phyloP scores from a whole-genome alignment of 2,113 vertebrate species.

The Takifugu bimaculatus region DNA sequence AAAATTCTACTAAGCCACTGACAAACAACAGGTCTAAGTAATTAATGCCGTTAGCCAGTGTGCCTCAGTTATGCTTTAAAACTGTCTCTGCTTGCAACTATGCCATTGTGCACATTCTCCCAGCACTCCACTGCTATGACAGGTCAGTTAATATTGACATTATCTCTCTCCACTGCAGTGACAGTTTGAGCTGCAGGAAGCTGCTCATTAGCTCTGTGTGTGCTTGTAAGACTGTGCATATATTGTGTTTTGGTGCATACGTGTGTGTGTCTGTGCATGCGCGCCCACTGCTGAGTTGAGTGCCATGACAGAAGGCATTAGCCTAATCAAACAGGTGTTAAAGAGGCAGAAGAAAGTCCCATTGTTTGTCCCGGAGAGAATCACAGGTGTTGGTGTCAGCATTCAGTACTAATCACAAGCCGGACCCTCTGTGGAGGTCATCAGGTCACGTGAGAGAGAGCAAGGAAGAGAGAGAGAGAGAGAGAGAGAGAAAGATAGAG shows the following conservation, averaged over 20 bases:
- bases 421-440: too few relatives aligned
- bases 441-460: too few relatives aligned
- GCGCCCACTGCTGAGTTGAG: constrained; percentile 20
- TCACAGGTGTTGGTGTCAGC: constrained; percentile 49
- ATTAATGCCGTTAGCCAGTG: constrained; percentile 30
- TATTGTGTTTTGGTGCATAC: not conserved
- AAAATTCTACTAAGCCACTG: constrained; percentile 4
- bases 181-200: constrained; percentile 62
- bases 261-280: constrained; percentile 7
- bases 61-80: constrained; percentile 31
- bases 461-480: too few relatives aligned
- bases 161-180: constrained; percentile 46
- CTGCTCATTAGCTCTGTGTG: constrained; percentile 57
- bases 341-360: constrained; percentile 46
- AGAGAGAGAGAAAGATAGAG: too few relatives aligned
- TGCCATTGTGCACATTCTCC: constrained; percentile 34
- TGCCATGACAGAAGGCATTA: constrained; percentile 54
- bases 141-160: constrained; percentile 72
- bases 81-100: constrained; percentile 20
- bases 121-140: constrained; percentile 43
- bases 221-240: not conserved
- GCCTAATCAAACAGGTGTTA: constrained; percentile 62
- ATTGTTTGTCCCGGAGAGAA: constrained; percentile 45
- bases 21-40: constrained; percentile 22
- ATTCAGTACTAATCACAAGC: constrained; percentile 17